Evolutionary conservation across 2,113 vertebrate species (phyloP), one percentile per base, ranked within the genome.

Genomic region (Periophthalmodon schlosseri): DNA sequence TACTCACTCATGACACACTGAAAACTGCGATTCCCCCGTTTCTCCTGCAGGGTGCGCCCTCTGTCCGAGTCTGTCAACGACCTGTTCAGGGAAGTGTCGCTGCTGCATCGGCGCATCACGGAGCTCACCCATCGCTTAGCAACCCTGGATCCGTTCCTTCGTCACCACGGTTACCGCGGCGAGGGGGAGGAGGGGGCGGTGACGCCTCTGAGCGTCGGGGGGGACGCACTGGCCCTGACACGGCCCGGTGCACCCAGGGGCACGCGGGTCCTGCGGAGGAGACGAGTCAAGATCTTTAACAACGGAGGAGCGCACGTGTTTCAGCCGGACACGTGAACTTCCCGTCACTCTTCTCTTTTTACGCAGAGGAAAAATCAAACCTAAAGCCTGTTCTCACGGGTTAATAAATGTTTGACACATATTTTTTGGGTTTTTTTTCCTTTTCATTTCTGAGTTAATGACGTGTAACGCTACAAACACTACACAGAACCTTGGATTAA

Each of bases 81-180:
- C 89, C 90, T 95, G 80, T 94, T 94, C 89, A 91, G 90, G 83
- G 94, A 95, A 89, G 93, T 94, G 75, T 91, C 90, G 2, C 90
- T 93, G 58, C 88, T 95, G 84, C 93, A 93, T 80, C 89, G 57
- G 79, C 92, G 94, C 82, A 93, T 95, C 90, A 86, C 86, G 2
- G 94, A 95, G 82, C 94, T 95, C 84, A 91, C 90, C 64, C 87
- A 92, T 91, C 93, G 93, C 89, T 85, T 95, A 92, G 93, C 92
- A 92, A 94, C 91, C 77, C 76, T 94, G 88, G 91, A 94, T 67
- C 93, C 91, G 2, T 84, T 92, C 83, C 89, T 94, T 75, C 93
- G 89, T 92, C 93, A 83, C 88, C 89, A 94, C 82, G 93, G 94
- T 78, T 95, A 95, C 93, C 69, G 78, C 12, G 82, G 82, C 70